A percentile compares a stretch with the other conserved stretches of the same genome.
Conservation (phyloP, 2,888 invertebrate species). For the Dugesia japonica region DNA sequence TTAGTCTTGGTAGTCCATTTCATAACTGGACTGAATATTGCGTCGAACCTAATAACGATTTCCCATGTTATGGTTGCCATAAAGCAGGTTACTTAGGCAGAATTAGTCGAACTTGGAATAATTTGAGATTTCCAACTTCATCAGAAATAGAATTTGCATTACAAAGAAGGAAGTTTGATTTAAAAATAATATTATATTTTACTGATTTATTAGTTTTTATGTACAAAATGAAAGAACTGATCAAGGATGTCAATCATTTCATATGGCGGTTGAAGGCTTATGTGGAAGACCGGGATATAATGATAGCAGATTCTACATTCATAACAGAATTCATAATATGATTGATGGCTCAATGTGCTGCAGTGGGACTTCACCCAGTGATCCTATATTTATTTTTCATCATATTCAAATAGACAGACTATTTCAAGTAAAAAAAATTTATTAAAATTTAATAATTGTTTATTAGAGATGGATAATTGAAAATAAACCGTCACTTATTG, state of each 20-base stretch:
- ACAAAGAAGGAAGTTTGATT: conserved; percentile 7
- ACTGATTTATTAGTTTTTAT: conserved; percentile 11
- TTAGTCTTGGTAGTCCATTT: conserved; percentile 30
- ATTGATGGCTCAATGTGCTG: conserved; percentile 31
- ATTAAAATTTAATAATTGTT: too few species aligned
- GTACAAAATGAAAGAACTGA: background rate
- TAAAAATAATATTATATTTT: background rate
- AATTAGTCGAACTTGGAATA: conserved; percentile 24
- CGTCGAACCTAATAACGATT: background rate
- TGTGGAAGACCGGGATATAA: background rate
- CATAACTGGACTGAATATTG: conserved; percentile 32
- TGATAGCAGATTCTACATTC: conserved; percentile 17
- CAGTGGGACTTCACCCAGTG: conserved; percentile 29
- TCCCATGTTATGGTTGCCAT: conserved; percentile 32
- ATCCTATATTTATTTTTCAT: conserved; percentile 30
- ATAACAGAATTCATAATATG: conserved; percentile 30
- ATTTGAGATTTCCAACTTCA: conserved; percentile 22
- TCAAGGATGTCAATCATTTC: conserved; percentile 23
- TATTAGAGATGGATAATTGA: background rate
- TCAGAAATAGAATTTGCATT: conserved; percentile 26
- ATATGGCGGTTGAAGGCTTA: conserved; percentile 24
- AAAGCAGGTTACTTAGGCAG: background rate
- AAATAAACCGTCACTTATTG: background rate
- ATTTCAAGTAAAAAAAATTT: conserved; percentile 11
- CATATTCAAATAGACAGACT: conserved; percentile 27